Conservation (phyloP, 2,888 invertebrate genomes). For the Eustalomyia histrio region DNA sequence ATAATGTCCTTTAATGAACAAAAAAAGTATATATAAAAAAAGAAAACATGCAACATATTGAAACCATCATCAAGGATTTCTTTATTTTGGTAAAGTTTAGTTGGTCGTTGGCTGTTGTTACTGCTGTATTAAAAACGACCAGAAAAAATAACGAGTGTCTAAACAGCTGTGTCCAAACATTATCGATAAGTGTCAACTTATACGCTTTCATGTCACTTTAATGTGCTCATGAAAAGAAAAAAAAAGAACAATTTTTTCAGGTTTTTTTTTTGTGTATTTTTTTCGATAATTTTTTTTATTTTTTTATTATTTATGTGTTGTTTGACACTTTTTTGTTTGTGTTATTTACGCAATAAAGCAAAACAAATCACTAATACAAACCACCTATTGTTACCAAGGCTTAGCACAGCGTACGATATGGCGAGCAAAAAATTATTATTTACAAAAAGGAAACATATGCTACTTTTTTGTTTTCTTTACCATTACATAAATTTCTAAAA, state of each 20-base stretch:
- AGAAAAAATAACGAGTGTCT: slow-evolving; percentile 42
- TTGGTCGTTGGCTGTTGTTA: slow-evolving; percentile 24
- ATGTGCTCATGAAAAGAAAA: slow-evolving; percentile 53
- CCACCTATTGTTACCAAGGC: slow-evolving; percentile 17
- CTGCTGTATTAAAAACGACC: slow-evolving; percentile 38
- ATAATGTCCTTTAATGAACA: slow-evolving; percentile 54
- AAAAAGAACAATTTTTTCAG: slow-evolving; percentile 14
- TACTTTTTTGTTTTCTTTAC: slow-evolving; percentile 11
- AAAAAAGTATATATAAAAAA: not conserved
- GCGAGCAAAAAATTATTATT: not conserved
- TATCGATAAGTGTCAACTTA: slow-evolving; percentile 67
- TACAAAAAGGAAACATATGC: slow-evolving; percentile 31
- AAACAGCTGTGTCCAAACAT: slow-evolving; percentile 64
- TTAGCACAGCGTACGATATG: not conserved
- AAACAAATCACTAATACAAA: slow-evolving; percentile 19
- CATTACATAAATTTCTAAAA: slow-evolving; percentile 43
- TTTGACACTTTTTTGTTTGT: slow-evolving; percentile 51
- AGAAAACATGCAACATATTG: slow-evolving; percentile 54
- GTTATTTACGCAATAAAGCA: slow-evolving; percentile 45
- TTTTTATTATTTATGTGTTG: slow-evolving; percentile 52
- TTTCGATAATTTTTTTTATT: slow-evolving; percentile 14
- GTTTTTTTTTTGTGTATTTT: slow-evolving; percentile 4
- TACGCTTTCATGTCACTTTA: slow-evolving; percentile 63
- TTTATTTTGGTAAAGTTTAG: slow-evolving; percentile 53
- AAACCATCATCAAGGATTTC: slow-evolving; percentile 50